Conservation (phyloP, 2,888 invertebrate species). For the Stenurella melanura region DNA sequence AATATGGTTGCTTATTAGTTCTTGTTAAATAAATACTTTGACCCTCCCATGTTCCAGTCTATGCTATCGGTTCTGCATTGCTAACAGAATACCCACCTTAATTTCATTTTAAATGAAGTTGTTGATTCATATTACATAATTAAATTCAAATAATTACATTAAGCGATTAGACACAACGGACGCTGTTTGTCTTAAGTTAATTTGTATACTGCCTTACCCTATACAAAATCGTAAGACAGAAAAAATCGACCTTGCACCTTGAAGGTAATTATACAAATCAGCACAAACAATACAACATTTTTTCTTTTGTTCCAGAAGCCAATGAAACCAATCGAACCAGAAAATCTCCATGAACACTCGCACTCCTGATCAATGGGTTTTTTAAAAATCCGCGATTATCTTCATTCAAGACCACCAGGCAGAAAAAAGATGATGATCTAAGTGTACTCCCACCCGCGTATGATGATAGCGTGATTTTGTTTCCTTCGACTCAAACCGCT, state of each 20-base stretch:
- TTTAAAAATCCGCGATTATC: slow-evolving; percentile 66
- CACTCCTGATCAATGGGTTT: slow-evolving; percentile 66
- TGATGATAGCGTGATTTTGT: slow-evolving; percentile 30
- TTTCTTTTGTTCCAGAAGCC: slow-evolving; percentile 40
- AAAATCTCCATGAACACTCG: slow-evolving; percentile 53
- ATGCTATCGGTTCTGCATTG: neutral
- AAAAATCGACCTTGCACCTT: slow-evolving; percentile 29
- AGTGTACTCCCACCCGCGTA: slow-evolving; percentile 39
- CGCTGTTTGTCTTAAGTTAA: neutral
- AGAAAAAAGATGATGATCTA: slow-evolving; percentile 63
- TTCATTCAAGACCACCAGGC: slow-evolving; percentile 70
- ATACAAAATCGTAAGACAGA: neutral
- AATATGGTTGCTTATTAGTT: neutral
- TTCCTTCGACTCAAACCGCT: slow-evolving; percentile 10
- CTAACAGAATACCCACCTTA: neutral
- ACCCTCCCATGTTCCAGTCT: neutral
- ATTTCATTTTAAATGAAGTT: neutral
- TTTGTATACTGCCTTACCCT: neutral
- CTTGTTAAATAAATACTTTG: neutral
- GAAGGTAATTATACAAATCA: slow-evolving; percentile 23
- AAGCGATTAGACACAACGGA: neutral
- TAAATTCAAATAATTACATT: neutral
- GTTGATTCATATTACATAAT: neutral
- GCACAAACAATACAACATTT: slow-evolving; percentile 31
- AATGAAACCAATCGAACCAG: slow-evolving; percentile 41